Evolutionary conservation across 2,113 vertebrate species (phyloP).

Genomic region (Prionailurus viverrinus): DNA sequence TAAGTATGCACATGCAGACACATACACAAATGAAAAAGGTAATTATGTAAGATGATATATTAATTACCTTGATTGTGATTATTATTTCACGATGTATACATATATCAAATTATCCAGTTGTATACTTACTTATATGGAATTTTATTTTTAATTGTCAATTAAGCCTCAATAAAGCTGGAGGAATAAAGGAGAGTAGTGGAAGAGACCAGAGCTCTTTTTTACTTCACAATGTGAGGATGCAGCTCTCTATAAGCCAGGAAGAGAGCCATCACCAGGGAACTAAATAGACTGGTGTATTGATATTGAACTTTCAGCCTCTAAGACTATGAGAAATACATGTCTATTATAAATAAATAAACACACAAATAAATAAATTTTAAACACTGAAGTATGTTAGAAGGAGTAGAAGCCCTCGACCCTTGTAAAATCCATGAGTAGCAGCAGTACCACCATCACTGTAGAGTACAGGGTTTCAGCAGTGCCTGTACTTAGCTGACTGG

Average conservation of each 20-base stretch:
- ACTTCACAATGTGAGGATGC: background rate
- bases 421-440: background rate
- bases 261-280: background rate
- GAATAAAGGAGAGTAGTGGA: background rate
- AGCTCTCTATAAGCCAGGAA: background rate
- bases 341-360: background rate
- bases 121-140: background rate
- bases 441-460: background rate
- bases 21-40: background rate
- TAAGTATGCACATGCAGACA: background rate
- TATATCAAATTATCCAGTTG: background rate
- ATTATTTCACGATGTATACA: background rate
- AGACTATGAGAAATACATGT: background rate
- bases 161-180: background rate
- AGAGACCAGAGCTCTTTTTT: background rate
- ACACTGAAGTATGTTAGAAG: background rate
- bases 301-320: background rate
- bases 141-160: background rate
- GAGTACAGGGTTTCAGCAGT: background rate
- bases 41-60: background rate
- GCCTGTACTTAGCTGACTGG: too few species aligned
- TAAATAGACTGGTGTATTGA: background rate
- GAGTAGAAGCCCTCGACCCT: background rate
- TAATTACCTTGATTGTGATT: background rate
- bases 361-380: background rate